Evolutionary conservation across 2,888 invertebrate species (phyloP).

Genomic region (Margaritifera margaritifera): DNA sequence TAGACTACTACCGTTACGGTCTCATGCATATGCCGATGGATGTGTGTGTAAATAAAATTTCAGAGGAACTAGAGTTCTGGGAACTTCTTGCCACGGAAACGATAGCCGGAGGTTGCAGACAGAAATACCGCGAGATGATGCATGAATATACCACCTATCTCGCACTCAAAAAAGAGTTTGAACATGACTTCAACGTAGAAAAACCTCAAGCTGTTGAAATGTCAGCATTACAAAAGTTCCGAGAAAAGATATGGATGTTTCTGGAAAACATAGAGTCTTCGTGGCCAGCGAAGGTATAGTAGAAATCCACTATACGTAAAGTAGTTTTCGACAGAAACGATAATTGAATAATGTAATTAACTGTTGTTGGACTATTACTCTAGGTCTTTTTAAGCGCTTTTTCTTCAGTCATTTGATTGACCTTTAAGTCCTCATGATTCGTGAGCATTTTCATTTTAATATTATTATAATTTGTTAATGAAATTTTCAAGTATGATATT

Average conservation of each 20-base stretch:
- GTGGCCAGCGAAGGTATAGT: conserved; percentile 38
- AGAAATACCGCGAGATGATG: conserved; percentile 36
- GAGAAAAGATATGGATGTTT: conserved; percentile 39
- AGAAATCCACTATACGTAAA: too few relatives aligned
- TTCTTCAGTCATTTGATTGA: too few relatives aligned
- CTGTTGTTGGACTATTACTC: too few relatives aligned
- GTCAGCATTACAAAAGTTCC: conserved; percentile 15
- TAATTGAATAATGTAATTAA: too few relatives aligned
- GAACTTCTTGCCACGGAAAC: conserved; percentile 38
- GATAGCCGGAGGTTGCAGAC: conserved; percentile 50
- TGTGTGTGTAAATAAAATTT: conserved; percentile 38
- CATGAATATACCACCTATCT: conserved; percentile 38
- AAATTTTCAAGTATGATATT: neutral
- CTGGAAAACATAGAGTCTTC: conserved; percentile 48
- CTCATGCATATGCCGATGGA: conserved; percentile 48
- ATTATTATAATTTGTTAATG: too few relatives aligned
- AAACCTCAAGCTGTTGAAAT: conserved; percentile 5
- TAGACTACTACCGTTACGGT: conserved; percentile 49
- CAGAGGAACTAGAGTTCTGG: conserved; percentile 52
- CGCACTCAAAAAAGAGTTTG: conserved; percentile 37
- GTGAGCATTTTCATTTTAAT: too few relatives aligned
- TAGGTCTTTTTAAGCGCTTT: too few relatives aligned
- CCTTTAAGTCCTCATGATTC: too few relatives aligned
- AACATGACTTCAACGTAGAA: conserved; percentile 13
- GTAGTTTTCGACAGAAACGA: too few relatives aligned